Evolutionary conservation across 1,140 invertebrate genomes (phyloP).

Genomic region (Bombus soroeensis): DNA sequence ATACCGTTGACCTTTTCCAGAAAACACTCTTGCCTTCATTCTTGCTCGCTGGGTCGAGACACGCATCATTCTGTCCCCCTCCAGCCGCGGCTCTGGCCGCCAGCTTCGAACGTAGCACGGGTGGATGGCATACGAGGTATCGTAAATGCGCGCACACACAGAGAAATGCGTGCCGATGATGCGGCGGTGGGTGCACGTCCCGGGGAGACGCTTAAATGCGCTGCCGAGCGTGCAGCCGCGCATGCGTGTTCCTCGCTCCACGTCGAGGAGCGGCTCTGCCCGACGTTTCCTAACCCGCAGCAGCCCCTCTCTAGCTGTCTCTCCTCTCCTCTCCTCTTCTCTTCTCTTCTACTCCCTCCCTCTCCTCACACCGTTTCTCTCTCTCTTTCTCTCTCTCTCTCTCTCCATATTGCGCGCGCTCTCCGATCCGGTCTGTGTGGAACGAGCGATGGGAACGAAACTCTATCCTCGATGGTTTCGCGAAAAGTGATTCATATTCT

Average conservation of each 20-base stretch:
- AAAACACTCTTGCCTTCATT: constrained; percentile 71
- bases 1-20: constrained; percentile 70
- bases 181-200: constrained; percentile 41
- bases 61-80: constrained; percentile 48
- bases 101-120: constrained; percentile 11
- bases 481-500: background rate
- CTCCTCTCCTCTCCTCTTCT: background rate
- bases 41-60: constrained; percentile 67
- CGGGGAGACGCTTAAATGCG: constrained; percentile 60
- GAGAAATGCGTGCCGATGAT: background rate
- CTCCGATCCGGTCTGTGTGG: background rate
- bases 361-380: background rate
- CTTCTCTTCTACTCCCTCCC: background rate
- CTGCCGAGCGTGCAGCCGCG: constrained; percentile 61
- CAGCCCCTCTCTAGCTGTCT: background rate
- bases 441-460: constrained; percentile 25
- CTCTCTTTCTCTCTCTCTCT: background rate
- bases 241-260: constrained; percentile 56
- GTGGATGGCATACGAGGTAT: constrained; percentile 46
- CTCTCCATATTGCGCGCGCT: background rate
- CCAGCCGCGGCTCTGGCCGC: background rate
- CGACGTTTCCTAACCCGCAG: constrained; percentile 7
- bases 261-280: constrained; percentile 35
- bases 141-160: constrained; percentile 29
- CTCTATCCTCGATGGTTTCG: background rate